phyloP scores from a whole-genome alignment of 2,888 invertebrate genomes.

The Harpagoxenus sublaevis region DNA sequence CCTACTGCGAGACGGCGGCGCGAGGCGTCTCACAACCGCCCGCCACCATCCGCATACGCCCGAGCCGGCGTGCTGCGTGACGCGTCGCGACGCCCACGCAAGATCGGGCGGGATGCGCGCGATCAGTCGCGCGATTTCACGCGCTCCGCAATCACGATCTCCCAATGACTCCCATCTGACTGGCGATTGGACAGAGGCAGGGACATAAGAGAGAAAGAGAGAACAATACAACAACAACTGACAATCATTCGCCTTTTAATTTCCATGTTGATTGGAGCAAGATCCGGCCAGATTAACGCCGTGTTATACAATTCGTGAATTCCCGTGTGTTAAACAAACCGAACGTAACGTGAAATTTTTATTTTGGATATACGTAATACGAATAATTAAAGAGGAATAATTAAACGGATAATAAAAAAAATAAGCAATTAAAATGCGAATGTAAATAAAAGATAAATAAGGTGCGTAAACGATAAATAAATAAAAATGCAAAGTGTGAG shows the following conservation, averaged over 20 bases:
- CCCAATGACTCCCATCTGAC: no score
- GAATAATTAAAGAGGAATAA: background rate
- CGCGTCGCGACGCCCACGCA: constrained; percentile 71
- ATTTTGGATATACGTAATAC: background rate
- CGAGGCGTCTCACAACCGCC: constrained; percentile 37
- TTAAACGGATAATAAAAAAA: background rate
- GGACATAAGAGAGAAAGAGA: background rate
- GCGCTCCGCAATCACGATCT: background rate
- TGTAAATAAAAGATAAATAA: background rate
- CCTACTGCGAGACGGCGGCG: constrained; percentile 65
- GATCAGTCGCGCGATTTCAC: constrained; percentile 33
- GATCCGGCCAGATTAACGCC: background rate
- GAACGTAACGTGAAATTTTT: background rate
- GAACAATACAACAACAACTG: background rate
- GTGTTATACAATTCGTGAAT: background rate
- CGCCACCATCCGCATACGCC: constrained; percentile 38
- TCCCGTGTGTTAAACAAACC: background rate
- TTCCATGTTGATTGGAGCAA: background rate
- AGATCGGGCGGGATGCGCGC: constrained; percentile 47
- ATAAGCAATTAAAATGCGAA: background rate
- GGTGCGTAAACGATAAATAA: background rate
- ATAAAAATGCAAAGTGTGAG: background rate
- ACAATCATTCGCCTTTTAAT: background rate
- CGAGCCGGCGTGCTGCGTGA: constrained; percentile 56
- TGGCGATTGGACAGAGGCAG: background rate